Conservation (phyloP, 2,113 vertebrate genomes). For the Sylvicapra grimmia region DNA sequence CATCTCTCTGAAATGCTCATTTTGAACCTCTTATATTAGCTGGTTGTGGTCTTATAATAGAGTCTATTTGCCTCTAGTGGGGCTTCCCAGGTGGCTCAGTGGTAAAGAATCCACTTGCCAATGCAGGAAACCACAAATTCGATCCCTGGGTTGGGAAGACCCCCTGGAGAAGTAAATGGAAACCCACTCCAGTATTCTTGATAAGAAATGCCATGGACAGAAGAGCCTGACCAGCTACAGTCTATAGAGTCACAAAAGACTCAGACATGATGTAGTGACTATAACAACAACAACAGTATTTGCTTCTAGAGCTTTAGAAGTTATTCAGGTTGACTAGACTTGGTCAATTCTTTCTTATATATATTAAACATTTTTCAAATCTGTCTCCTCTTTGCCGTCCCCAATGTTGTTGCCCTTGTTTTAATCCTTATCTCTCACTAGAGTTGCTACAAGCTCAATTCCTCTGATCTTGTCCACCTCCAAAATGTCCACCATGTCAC, state of each 20-base stretch:
- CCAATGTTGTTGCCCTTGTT: neutral
- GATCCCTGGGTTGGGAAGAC: neutral
- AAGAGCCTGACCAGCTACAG: neutral
- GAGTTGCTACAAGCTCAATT: neutral
- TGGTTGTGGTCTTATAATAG: neutral
- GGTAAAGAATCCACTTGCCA: neutral
- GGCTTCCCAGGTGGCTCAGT: neutral
- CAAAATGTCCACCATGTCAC: neutral
- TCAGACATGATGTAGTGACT: neutral
- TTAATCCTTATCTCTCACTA: neutral
- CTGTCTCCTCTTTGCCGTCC: neutral
- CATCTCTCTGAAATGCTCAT: neutral
- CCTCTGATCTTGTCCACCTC: neutral
- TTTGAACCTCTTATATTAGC: neutral
- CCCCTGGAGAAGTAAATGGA: neutral
- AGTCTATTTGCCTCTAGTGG: neutral
- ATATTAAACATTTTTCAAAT: neutral
- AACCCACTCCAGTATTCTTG: neutral
- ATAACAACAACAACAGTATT: neutral
- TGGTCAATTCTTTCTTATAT: neutral
- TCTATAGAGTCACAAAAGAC: neutral
- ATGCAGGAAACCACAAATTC: neutral
- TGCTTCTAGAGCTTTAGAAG: neutral
- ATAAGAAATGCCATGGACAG: neutral
- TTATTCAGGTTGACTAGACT: neutral